Evolutionary conservation across 2,888 invertebrate genomes (phyloP), one percentile per base, ranked within the genome.

Genomic region (Conops quadrifasciatus): DNA sequence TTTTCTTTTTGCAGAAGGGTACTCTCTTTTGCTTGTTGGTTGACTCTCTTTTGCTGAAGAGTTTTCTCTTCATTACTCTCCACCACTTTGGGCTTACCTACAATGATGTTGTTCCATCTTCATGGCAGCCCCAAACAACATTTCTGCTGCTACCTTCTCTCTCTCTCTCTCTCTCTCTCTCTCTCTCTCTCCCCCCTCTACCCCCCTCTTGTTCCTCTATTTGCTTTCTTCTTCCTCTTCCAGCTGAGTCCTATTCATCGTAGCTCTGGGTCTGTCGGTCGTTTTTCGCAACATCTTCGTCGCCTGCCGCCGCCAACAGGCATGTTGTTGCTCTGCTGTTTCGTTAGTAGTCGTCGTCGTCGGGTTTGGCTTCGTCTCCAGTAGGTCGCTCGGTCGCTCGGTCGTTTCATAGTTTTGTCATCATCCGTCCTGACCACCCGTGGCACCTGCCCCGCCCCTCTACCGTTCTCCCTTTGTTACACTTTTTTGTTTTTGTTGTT

Each of bases 261-360:
- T 71, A 63, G 66, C 69, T 36, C 36, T 75, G 71, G 72, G 76
- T 76, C 73, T 76, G 75, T 76, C 70, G 73, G 74, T 74, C 73
- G 75, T 51, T 66, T 51, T 36, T 67, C 56, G 51, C 24, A 67
- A 24, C 36, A 75, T 78, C 78, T n/a, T 60, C 60, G 47, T 24
- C 53, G 24, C 67, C 36, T 51, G 26, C 19, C 49, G 47, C 15
- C 58, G 36, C 13, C 68, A 68, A 53, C 58, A 28, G 13, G 49
- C 47, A 28, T 24, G 19, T 28, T 28, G 5, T 49, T 36, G 36
- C 9, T 36, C 36, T 28, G 70, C 30, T 64, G 28, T 59, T 21
- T 28, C 7, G 58, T 13, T 60, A 11, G 36, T 19, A 30, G 36
- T 11, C 49, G 45, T 49, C 59, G 43, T 19, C 59, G 51, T 64